Evolutionary conservation across 1,140 invertebrate genomes (phyloP).

Genomic region (Drosophila repleta): DNA sequence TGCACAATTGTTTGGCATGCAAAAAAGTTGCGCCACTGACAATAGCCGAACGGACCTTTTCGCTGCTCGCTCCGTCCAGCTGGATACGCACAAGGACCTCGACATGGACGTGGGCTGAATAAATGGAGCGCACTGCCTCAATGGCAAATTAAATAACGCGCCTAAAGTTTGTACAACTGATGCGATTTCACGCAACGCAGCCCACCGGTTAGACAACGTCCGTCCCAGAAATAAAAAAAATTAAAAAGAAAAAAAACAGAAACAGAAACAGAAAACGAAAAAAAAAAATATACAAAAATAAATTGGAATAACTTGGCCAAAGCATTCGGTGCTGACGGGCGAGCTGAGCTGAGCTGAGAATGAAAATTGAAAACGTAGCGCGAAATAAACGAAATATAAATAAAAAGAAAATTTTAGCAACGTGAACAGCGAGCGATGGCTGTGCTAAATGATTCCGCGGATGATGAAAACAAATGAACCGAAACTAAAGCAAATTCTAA

Average conservation of each 20-base stretch:
- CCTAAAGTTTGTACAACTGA: slow-evolving; percentile 82
- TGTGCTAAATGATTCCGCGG: slow-evolving; percentile 27
- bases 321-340: background rate
- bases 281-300: slow-evolving; percentile 11
- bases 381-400: slow-evolving; percentile 45
- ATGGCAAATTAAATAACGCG: slow-evolving; percentile 82
- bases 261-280: background rate
- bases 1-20: slow-evolving; percentile 25
- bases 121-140: slow-evolving; percentile 79
- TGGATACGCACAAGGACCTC: slow-evolving; percentile 17
- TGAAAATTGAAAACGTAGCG: slow-evolving; percentile 64
- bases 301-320: slow-evolving; percentile 22
- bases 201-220: slow-evolving; percentile 49
- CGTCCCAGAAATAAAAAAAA: slow-evolving; percentile 21
- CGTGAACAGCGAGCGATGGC: slow-evolving; percentile 41
- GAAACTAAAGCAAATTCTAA: slow-evolving; percentile 46
- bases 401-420: slow-evolving; percentile 50
- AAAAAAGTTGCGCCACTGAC: slow-evolving; percentile 26
- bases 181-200: slow-evolving; percentile 77
- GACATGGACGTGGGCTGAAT: slow-evolving; percentile 53
- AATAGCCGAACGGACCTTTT: slow-evolving; percentile 25
- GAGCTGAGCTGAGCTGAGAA: slow-evolving; percentile 38
- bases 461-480: slow-evolving; percentile 63
- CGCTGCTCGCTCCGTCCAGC: slow-evolving; percentile 13
- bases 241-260: slow-evolving; percentile 12